These are phyloP conservation scores for Luscinia megarhynchos DNA, from an alignment of 2,797 vertebrate species.

Conservation along the genomic window DNA sequence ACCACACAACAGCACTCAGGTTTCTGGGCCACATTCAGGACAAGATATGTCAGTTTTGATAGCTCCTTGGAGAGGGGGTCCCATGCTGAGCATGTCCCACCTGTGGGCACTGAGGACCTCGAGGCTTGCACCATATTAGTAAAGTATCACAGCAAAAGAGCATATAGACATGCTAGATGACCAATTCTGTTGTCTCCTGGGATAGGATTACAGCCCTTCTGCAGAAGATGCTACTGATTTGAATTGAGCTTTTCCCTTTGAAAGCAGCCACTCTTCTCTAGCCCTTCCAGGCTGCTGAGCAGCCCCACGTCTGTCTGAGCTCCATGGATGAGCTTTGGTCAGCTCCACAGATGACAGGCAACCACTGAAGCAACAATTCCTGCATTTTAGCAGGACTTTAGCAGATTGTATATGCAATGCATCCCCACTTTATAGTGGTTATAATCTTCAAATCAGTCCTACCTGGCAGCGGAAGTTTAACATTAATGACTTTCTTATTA, in stretches of 20 bases:
- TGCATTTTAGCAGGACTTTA: not conserved
- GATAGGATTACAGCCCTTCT: not conserved
- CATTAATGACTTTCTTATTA: conserved; percentile 53
- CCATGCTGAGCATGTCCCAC: not conserved
- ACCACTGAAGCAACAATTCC: not conserved
- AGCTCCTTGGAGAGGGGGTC: not conserved
- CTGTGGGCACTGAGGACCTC: not conserved
- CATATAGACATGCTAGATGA: not conserved
- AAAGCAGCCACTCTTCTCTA: accelerated
- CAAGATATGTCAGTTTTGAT: not conserved
- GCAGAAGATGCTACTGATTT: not conserved
- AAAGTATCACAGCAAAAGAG: not conserved
- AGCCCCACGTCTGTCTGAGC: not conserved
- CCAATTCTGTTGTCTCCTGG: accelerated
- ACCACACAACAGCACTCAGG: not conserved
- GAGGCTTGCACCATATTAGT: not conserved
- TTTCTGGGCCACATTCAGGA: not conserved
- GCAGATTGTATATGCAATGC: not conserved
- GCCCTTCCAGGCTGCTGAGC: not conserved
- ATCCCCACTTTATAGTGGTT: not conserved
- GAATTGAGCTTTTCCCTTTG: not conserved
- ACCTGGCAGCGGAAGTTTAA: conserved; percentile 34
- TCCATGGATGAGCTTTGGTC: not conserved
- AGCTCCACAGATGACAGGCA: not conserved
- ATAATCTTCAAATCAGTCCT: conserved; percentile 19